phyloP scores from a whole-genome alignment of 1,140 invertebrate genomes.

The Centruroides sculpturatus region DNA sequence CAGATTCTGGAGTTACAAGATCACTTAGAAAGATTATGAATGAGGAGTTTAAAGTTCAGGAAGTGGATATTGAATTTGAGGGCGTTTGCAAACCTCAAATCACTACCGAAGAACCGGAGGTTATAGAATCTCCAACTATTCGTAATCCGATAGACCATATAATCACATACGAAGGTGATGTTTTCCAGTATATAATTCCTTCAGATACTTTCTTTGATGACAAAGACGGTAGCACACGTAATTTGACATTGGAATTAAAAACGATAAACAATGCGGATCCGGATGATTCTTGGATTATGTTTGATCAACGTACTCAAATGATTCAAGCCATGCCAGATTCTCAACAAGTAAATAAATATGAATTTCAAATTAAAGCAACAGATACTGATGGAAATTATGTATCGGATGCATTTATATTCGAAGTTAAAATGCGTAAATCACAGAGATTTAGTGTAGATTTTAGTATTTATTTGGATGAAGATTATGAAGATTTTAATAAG shows the following conservation, averaged over 20 bases:
- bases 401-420: constrained; percentile 60
- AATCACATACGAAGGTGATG: constrained; percentile 56
- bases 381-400: constrained; percentile 37
- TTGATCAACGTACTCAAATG: constrained; percentile 72
- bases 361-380: constrained; percentile 57
- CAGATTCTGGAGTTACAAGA: too few species aligned
- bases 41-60: constrained; percentile 19
- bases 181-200: constrained; percentile 58
- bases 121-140: constrained; percentile 53
- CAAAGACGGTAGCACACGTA: constrained; percentile 57
- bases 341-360: constrained; percentile 47
- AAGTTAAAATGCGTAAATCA: constrained; percentile 39
- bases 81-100: constrained; percentile 14
- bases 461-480: constrained; percentile 52
- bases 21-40: constrained; percentile 15
- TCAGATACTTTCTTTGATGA: constrained; percentile 80
- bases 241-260: constrained; percentile 53
- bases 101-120: constrained; percentile 8
- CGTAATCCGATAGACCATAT: constrained; percentile 69
- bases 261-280: constrained; percentile 51
- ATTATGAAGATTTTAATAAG: constrained; percentile 51
- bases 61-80: constrained; percentile 15
- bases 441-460: constrained; percentile 43
- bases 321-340: constrained; percentile 66
- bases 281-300: constrained; percentile 66